Conservation (phyloP, 2,797 vertebrate genomes). For the Parauchenoglanis punctatus region DNA sequence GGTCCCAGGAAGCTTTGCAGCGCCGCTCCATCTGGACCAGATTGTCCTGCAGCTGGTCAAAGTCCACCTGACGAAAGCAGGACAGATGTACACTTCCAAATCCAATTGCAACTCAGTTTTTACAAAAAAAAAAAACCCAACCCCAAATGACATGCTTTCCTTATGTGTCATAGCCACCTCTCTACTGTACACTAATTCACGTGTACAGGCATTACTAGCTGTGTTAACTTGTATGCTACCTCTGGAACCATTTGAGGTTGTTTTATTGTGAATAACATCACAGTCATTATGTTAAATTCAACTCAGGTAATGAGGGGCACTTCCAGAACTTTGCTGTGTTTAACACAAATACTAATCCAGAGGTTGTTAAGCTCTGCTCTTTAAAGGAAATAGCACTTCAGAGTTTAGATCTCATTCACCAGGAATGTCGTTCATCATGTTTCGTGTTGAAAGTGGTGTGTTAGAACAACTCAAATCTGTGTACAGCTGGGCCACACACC, state of each 20-base stretch:
- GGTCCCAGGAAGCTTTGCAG: constrained; percentile 98
- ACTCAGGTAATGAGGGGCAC: not conserved
- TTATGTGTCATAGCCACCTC: not conserved
- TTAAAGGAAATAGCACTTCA: not conserved
- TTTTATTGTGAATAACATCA: not conserved
- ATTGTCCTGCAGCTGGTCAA: constrained; percentile 97
- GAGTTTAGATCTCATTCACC: not conserved
- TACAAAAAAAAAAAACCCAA: not conserved
- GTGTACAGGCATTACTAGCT: not conserved
- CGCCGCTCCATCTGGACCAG: constrained; percentile 92
- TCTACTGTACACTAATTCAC: not conserved
- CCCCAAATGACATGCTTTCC: not conserved
- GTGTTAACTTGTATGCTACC: not conserved
- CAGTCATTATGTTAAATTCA: not conserved
- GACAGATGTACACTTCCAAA: not conserved
- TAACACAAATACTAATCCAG: not conserved
- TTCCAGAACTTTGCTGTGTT: not conserved
- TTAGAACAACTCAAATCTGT: not conserved
- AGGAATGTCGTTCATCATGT: not conserved
- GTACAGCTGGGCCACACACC: constrained; percentile 7
- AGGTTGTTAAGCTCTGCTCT: not conserved
- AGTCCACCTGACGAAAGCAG: constrained; percentile 84
- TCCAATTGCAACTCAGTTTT: not conserved
- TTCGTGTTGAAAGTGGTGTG: not conserved
- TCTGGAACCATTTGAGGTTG: too few species aligned